Conservation (phyloP, 1,140 invertebrate genomes). For the Venustaconcha ellipsiformis region DNA sequence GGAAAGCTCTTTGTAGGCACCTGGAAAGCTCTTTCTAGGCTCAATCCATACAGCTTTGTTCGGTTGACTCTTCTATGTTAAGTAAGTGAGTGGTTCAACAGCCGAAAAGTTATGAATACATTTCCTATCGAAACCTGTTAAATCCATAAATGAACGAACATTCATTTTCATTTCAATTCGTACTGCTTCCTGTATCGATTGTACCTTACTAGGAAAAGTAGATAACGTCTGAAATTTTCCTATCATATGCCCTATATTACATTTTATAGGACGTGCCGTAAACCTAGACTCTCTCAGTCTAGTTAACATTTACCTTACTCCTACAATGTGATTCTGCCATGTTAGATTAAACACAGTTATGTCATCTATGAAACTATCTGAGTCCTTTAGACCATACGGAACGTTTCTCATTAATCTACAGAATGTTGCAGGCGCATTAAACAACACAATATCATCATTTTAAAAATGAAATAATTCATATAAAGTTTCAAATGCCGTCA, state of each 20-base stretch:
- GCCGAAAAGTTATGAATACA: no score
- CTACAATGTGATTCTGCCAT: neutral
- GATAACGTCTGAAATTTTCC: no score
- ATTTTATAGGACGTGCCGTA: conserved; percentile 13
- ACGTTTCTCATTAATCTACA: neutral
- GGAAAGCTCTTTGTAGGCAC: no score
- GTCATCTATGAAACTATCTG: conserved; percentile 4
- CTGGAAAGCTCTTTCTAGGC: no score
- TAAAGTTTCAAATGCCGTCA: neutral
- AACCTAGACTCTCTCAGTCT: neutral
- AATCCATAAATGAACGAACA: no score
- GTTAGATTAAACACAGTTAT: neutral
- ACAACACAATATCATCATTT: neutral
- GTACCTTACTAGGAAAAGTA: no score
- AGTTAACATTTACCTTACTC: neutral
- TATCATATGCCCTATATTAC: neutral
- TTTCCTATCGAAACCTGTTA: no score
- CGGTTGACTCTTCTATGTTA: no score
- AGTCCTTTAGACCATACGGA: neutral
- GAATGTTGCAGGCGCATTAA: neutral
- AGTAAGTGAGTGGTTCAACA: no score
- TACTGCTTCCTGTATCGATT: no score
- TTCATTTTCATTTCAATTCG: no score
- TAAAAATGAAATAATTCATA: neutral
- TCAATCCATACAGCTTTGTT: no score